Percentiles rank a stretch among this genome's conserved stretches.
phyloP scores from a whole-genome alignment of 92 coral and sea anemone species.

The Plumapathes pennacea region DNA sequence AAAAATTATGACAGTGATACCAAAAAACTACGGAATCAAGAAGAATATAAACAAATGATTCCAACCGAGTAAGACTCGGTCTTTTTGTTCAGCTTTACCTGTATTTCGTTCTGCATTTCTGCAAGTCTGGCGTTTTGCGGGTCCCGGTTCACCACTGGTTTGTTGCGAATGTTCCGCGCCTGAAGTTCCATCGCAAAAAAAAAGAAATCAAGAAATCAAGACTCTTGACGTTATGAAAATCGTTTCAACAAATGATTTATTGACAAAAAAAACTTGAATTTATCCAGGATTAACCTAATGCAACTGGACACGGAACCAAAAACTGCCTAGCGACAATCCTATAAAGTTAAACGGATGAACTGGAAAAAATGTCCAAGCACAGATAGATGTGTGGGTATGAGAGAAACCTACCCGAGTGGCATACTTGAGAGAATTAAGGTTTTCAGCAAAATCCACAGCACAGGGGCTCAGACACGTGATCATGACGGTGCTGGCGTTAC shows the following conservation, averaged over 20 bases:
- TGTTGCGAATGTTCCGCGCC: constrained; percentile 95
- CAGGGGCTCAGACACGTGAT: constrained; percentile 96
- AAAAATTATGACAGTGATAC: background rate
- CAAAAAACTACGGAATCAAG: background rate
- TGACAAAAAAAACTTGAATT: too few relatives aligned
- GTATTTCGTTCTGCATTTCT: constrained; percentile 90
- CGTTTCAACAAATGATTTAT: too few relatives aligned
- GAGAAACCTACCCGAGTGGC: constrained; percentile 88
- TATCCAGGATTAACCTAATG: background rate
- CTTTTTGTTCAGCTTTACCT: constrained; percentile 36
- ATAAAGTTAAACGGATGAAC: too few relatives aligned
- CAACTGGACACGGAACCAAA: too few relatives aligned
- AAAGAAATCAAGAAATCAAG: background rate
- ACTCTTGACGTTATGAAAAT: background rate
- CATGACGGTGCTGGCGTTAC: constrained; percentile 95
- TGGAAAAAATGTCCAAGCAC: too few relatives aligned
- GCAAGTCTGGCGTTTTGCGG: constrained; percentile 91
- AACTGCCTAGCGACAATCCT: too few relatives aligned
- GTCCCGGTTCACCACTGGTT: constrained; percentile 95
- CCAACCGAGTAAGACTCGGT: background rate
- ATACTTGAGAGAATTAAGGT: constrained; percentile 87
- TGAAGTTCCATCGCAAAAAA: constrained; percentile 2
- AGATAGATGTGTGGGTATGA: too few relatives aligned
- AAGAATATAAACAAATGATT: background rate
- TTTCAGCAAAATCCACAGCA: constrained; percentile 94